Evolutionary conservation across 2,888 invertebrate genomes (phyloP).

Genomic region (Ditula angustiorana): DNA sequence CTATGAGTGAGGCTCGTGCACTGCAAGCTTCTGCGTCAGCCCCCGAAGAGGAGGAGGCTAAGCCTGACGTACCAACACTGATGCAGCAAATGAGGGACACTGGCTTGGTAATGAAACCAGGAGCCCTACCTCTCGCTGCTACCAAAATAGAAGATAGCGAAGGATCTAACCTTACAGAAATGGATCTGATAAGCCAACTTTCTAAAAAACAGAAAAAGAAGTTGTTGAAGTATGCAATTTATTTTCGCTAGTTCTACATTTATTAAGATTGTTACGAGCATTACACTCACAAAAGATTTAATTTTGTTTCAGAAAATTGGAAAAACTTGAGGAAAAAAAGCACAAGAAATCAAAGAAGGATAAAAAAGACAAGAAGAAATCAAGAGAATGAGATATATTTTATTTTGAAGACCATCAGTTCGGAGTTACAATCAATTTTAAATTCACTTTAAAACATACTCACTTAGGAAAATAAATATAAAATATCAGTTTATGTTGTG

Average conservation of each 20-base stretch:
- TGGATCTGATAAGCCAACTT: slow-evolving; percentile 93
- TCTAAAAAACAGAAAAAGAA: slow-evolving; percentile 96
- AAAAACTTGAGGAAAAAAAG: slow-evolving; percentile 87
- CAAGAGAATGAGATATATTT: slow-evolving; percentile 52
- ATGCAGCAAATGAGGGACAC: slow-evolving; percentile 97
- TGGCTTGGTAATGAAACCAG: slow-evolving; percentile 94
- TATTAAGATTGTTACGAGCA: slow-evolving; percentile 7
- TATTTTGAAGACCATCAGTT: neutral
- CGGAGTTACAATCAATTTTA: neutral
- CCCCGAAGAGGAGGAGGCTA: slow-evolving; percentile 88
- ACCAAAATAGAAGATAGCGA: slow-evolving; percentile 87
- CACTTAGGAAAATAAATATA: no score
- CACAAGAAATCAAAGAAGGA: slow-evolving; percentile 57
- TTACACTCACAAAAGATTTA: slow-evolving; percentile 25
- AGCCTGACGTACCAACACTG: slow-evolving; percentile 87
- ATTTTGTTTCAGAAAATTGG: slow-evolving; percentile 85
- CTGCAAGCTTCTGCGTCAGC: slow-evolving; percentile 89
- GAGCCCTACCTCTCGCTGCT: slow-evolving; percentile 85
- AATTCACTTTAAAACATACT: no score
- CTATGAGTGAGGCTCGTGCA: slow-evolving; percentile 93
- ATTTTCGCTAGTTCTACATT: slow-evolving; percentile 3
- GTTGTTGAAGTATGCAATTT: slow-evolving; percentile 89
- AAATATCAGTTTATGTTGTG: no score
- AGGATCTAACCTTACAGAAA: slow-evolving; percentile 87
- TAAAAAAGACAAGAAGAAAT: slow-evolving; percentile 69